A percentile compares a stretch with the other conserved stretches of the same genome.
These are phyloP conservation scores for Pyrgilauda ruficollis DNA, from an alignment of 2,113 vertebrate species.

Conservation along the genomic window DNA sequence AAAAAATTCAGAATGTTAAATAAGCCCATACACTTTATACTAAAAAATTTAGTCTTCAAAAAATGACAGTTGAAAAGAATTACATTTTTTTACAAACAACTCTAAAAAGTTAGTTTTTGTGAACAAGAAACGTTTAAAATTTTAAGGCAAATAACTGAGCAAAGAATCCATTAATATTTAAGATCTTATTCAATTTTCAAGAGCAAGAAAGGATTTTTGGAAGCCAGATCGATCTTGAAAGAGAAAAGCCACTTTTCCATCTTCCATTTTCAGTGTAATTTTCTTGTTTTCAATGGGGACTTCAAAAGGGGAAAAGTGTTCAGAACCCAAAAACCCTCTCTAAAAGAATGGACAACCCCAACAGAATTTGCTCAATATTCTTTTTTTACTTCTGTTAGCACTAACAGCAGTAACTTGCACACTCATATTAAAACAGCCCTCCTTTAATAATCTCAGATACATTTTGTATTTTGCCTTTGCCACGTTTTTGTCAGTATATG, in stretches of 20 bases:
- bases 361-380: background rate
- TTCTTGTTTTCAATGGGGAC: background rate
- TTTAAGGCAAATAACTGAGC: background rate
- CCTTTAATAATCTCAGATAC: background rate
- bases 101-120: background rate
- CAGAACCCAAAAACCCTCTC: background rate
- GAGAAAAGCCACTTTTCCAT: background rate
- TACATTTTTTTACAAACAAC: background rate
- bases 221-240: background rate
- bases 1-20: background rate
- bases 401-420: background rate
- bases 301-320: background rate
- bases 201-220: background rate
- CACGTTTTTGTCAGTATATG: background rate
- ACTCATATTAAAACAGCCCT: background rate
- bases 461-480: background rate
- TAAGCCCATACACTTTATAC: background rate
- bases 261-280: background rate
- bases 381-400: background rate
- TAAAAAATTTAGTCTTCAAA: background rate
- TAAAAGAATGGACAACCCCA: background rate
- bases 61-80: background rate
- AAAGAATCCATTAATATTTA: background rate
- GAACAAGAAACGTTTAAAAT: background rate
- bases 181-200: background rate